A percentile compares a stretch with the other conserved stretches of the same genome.
Evolutionary conservation across 1,140 invertebrate species (phyloP).

Genomic region (Lepidurus couesii): DNA sequence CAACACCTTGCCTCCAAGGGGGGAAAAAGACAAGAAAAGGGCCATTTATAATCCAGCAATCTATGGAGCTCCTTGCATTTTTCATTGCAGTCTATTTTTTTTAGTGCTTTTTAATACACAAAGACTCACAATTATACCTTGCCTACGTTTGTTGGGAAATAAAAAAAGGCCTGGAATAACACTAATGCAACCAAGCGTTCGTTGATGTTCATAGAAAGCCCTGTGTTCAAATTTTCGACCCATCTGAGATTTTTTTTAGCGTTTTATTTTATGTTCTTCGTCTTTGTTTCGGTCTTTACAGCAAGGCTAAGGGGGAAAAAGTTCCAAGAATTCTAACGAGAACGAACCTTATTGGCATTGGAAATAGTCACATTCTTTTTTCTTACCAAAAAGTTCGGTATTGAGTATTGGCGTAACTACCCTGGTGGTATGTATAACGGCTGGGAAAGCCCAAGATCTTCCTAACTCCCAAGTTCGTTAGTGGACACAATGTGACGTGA

Average conservation of each 20-base stretch:
- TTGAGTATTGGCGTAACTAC: not conserved
- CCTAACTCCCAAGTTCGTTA: not conserved
- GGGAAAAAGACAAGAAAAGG: not conserved
- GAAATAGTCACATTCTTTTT: not conserved
- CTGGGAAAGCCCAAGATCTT: conserved; percentile 3
- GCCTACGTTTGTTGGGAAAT: not conserved
- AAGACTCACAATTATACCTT: not conserved
- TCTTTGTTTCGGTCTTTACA: not conserved
- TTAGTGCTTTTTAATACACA: not conserved
- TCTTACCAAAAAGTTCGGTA: not conserved
- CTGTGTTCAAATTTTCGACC: too few species aligned
- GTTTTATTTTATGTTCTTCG: not conserved
- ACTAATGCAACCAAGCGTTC: too few species aligned
- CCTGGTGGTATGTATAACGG: not conserved
- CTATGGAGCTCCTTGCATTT: not conserved
- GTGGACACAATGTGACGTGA: conserved; percentile 15
- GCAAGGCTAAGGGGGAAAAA: not conserved
- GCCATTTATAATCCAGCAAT: not conserved
- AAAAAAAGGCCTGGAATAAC: too few species aligned
- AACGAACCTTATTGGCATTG: not conserved
- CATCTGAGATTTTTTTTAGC: not conserved
- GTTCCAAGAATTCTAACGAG: conserved; percentile 4
- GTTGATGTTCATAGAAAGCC: too few species aligned
- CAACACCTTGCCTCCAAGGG: not conserved
- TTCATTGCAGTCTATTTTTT: not conserved